phyloP scores from a whole-genome alignment of 2,888 invertebrate genomes.

The Apotomis betuletana region DNA sequence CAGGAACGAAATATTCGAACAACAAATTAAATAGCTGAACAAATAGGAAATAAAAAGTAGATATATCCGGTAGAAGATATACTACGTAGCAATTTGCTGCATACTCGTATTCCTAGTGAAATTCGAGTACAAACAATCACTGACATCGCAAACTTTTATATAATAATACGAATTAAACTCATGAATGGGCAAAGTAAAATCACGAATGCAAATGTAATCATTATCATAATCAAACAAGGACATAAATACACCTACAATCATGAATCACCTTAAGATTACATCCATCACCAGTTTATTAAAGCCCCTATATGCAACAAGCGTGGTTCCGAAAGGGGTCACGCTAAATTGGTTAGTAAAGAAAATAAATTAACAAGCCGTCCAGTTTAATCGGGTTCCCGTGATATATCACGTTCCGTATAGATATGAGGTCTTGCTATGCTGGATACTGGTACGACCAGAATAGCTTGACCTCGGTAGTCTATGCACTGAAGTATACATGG shows the following conservation, averaged over 20 bases:
- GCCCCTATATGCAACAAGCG: neutral
- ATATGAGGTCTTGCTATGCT: conserved; percentile 12
- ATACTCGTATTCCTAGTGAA: neutral
- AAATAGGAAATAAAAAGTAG: conserved; percentile 2
- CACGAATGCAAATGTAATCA: conserved; percentile 39
- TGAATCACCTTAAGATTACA: conserved; percentile 44
- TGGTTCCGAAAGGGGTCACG: neutral
- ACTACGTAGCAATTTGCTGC: neutral
- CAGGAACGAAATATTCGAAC: neutral
- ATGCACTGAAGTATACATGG: neutral
- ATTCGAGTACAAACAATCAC: conserved; percentile 4
- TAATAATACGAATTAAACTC: conserved; percentile 18
- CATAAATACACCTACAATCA: conserved; percentile 46
- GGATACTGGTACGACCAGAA: neutral
- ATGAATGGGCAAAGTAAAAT: conserved; percentile 36
- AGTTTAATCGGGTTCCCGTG: conserved; percentile 10
- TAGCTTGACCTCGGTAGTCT: conserved; percentile 14
- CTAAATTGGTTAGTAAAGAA: conserved; percentile 8
- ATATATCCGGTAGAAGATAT: neutral
- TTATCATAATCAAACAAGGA: conserved; percentile 46
- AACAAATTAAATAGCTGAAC: neutral
- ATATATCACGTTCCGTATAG: neutral
- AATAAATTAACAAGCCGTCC: conserved; percentile 16
- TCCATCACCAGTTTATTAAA: conserved; percentile 18
- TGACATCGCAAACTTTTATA: conserved; percentile 21